phyloP scores from a whole-genome alignment of 2,113 vertebrate genomes.

The Phrynosoma blainvillii region DNA sequence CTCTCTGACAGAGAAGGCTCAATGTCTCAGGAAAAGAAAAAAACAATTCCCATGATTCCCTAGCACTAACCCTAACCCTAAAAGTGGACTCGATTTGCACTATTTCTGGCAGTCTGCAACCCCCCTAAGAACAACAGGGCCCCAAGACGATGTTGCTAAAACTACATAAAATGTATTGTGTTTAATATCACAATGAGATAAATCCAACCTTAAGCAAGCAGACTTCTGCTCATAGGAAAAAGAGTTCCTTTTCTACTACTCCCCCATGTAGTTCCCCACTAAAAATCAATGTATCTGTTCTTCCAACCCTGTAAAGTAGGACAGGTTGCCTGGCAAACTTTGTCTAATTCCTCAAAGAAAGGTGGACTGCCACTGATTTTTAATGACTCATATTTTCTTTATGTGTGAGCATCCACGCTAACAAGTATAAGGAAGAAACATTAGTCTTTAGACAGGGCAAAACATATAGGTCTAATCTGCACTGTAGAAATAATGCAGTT shows the following conservation, averaged over 20 bases:
- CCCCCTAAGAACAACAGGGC: slow-evolving; percentile 19
- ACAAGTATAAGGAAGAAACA: not conserved
- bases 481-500: no score
- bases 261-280: not conserved
- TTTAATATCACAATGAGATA: not conserved
- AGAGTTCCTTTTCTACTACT: no score
- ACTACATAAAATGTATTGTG: slow-evolving; percentile 2
- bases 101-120: no score
- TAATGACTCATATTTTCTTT: not conserved
- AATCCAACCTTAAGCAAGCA: not conserved
- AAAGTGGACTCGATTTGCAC: no score
- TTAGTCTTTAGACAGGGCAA: not conserved
- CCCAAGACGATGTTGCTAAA: not conserved
- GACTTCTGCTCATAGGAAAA: no score
- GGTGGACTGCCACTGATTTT: not conserved
- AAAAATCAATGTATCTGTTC: not conserved
- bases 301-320: not conserved
- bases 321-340: not conserved
- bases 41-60: no score
- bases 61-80: no score
- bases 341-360: not conserved
- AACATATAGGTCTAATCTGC: no score
- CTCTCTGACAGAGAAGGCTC: no score
- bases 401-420: not conserved
- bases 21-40: no score